Percentiles rank a stretch among this genome's conserved stretches.
These are phyloP conservation scores for Tauraco erythrolophus DNA, from an alignment of 2,113 vertebrate genomes.

Conservation along the genomic window DNA sequence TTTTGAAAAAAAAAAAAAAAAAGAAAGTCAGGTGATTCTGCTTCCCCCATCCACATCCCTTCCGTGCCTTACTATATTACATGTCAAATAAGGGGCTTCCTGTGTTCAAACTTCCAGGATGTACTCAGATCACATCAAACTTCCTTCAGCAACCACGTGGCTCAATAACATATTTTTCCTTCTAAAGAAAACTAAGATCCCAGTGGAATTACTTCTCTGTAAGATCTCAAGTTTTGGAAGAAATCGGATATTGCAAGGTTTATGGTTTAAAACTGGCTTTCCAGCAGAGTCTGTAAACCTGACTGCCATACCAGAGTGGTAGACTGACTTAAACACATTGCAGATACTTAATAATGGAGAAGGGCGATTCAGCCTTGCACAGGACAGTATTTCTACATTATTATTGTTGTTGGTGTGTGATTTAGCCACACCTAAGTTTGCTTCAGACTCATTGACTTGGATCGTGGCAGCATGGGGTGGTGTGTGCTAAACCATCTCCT, in stretches of 20 bases:
- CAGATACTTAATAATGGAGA: not conserved
- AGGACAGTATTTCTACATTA: not conserved
- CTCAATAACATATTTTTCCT: not conserved
- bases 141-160: not conserved
- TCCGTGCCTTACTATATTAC: not conserved
- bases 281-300: not conserved
- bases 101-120: not conserved
- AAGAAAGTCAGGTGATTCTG: not conserved
- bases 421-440: not conserved
- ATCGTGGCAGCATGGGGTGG: accelerated
- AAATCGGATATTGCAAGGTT: not conserved
- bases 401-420: not conserved
- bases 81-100: not conserved
- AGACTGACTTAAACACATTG: not conserved
- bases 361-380: not conserved
- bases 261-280: not conserved
- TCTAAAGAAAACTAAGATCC: not conserved
- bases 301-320: not conserved
- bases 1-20: not conserved
- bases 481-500: not conserved
- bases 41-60: not conserved
- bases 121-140: not conserved
- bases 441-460: not conserved
- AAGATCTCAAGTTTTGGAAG: not conserved
- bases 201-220: not conserved